These are phyloP conservation scores for Aleadryas rufinucha DNA, from an alignment of 2,113 vertebrate genomes.

Conservation along the genomic window DNA sequence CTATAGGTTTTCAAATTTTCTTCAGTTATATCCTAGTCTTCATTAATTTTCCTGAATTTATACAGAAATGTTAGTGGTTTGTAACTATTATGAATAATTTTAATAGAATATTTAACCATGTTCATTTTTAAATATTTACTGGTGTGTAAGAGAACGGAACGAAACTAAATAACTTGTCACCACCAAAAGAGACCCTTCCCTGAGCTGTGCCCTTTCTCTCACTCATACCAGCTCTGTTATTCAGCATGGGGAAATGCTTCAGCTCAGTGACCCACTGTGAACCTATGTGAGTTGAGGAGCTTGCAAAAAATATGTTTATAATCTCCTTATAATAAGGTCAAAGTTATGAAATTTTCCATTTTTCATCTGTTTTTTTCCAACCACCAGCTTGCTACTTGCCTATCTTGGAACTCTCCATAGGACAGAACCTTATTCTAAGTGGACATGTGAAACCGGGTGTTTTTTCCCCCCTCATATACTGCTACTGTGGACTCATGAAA, in stretches of 20 bases:
- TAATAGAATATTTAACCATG: background rate
- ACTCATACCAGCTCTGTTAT: background rate
- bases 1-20: background rate
- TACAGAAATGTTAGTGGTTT: background rate
- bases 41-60: background rate
- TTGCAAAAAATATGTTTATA: background rate
- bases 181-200: background rate
- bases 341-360: background rate
- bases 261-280: background rate
- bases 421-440: background rate
- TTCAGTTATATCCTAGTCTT: background rate
- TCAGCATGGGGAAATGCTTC: background rate
- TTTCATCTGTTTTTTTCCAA: background rate
- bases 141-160: background rate
- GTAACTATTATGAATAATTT: background rate
- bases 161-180: background rate
- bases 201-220: background rate
- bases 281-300: background rate
- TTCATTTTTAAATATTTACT: background rate
- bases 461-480: fast-evolving
- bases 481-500: background rate
- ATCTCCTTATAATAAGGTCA: background rate
- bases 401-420: background rate
- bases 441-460: background rate
- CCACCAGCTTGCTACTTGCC: background rate